Conservation (phyloP, 2,797 vertebrate species). For the Coreius guichenoti region DNA sequence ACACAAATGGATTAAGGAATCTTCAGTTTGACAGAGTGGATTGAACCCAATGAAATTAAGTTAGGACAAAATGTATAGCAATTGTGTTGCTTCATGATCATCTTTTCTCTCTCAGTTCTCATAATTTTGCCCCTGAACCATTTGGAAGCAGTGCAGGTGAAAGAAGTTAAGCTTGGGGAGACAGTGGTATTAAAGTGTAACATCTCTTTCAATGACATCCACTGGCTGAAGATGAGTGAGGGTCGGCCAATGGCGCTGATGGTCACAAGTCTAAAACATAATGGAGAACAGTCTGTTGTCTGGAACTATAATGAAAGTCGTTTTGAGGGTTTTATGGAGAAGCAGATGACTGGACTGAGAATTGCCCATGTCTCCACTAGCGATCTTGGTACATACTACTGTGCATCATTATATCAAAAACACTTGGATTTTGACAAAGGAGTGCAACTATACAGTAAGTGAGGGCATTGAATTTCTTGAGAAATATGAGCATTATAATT, state of each 20-base stretch:
- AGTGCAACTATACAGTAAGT: constrained; percentile 49
- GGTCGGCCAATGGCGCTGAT: constrained; percentile 38
- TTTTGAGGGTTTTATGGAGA: constrained; percentile 37
- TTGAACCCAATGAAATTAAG: background rate
- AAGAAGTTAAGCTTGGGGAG: constrained; percentile 49
- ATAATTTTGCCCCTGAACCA: background rate
- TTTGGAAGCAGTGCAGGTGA: constrained; percentile 7
- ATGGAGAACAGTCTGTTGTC: constrained; percentile 39
- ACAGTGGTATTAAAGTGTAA: constrained; percentile 34
- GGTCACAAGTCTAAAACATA: constrained; percentile 32
- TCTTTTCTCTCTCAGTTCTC: constrained; percentile 9
- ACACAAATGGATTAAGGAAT: background rate
- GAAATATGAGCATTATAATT: background rate
- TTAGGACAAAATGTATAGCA: background rate
- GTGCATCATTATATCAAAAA: constrained; percentile 35
- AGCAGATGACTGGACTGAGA: constrained; percentile 21
- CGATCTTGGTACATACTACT: constrained; percentile 51
- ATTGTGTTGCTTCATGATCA: background rate
- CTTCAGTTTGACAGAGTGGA: background rate
- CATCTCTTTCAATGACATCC: constrained; percentile 43
- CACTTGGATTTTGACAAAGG: constrained; percentile 49
- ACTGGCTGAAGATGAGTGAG: constrained; percentile 53
- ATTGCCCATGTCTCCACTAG: constrained; percentile 31
- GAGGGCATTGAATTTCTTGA: background rate
- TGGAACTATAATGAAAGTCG: constrained; percentile 44